phyloP scores from a whole-genome alignment of 2,888 invertebrate genomes.

The Synanthedon vespiformis region DNA sequence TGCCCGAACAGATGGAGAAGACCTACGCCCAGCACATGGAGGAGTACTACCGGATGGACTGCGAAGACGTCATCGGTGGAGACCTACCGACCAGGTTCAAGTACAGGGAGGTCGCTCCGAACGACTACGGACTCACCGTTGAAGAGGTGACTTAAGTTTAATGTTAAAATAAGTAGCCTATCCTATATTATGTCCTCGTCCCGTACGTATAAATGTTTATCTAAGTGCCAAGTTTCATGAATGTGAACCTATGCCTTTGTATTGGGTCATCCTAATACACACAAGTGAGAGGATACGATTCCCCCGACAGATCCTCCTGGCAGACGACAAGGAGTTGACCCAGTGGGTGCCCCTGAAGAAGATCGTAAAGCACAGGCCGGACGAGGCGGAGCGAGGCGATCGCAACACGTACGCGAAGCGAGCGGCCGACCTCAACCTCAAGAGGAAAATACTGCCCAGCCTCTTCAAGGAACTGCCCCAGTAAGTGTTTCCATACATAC shows the following conservation, averaged over 20 bases:
- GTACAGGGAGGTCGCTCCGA: conserved; percentile 89
- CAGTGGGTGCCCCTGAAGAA: conserved; percentile 95
- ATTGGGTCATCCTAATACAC: too few relatives aligned
- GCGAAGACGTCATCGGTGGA: conserved; percentile 94
- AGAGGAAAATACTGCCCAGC: conserved; percentile 83
- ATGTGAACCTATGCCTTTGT: too few relatives aligned
- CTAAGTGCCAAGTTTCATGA: too few relatives aligned
- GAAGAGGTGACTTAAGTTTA: conserved; percentile 85
- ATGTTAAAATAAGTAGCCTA: too few relatives aligned
- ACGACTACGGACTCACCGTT: conserved; percentile 89
- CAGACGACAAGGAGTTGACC: conserved; percentile 94
- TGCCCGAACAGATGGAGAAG: conserved; percentile 76
- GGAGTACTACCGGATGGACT: conserved; percentile 95
- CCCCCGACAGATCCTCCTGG: conserved; percentile 81
- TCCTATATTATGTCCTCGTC: too few relatives aligned
- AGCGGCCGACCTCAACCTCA: conserved; percentile 78
- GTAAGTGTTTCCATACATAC: conserved; percentile 23
- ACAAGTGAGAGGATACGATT: not conserved
- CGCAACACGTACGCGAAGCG: conserved; percentile 80
- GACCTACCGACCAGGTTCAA: conserved; percentile 93
- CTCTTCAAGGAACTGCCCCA: conserved; percentile 71
- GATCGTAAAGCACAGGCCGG: conserved; percentile 81
- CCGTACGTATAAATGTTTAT: too few relatives aligned
- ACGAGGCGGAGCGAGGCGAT: conserved; percentile 84
- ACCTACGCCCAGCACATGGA: conserved; percentile 91